phyloP scores from a whole-genome alignment of 1,140 invertebrate genomes.

The Penaeus indicus region DNA sequence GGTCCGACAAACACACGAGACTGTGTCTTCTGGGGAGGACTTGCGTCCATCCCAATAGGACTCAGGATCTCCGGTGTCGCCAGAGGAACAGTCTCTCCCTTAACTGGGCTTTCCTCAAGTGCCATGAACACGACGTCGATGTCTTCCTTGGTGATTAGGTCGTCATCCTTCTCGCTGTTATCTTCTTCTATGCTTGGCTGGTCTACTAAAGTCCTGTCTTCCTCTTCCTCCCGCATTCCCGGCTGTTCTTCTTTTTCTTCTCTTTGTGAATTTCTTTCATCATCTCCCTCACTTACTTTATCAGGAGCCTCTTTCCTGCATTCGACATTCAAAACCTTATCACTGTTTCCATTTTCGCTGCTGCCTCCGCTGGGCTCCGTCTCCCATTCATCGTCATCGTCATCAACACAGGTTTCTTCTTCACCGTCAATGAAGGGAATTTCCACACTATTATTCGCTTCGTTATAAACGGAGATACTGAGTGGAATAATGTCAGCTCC shows the following conservation, averaged over 20 bases:
- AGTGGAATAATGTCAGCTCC: too few relatives aligned
- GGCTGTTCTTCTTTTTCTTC: neutral
- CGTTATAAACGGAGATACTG: neutral
- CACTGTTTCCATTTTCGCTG: slow-evolving; percentile 16
- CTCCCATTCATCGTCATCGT: slow-evolving; percentile 58
- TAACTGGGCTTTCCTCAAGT: slow-evolving; percentile 38
- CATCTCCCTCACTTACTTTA: neutral
- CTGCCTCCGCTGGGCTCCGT: slow-evolving; percentile 43
- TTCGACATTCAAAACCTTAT: neutral
- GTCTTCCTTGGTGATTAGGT: slow-evolving; percentile 40
- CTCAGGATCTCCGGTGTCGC: too few relatives aligned
- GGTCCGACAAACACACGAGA: too few relatives aligned
- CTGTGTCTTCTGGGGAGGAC: too few relatives aligned
- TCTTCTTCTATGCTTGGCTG: slow-evolving; percentile 8
- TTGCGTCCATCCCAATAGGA: too few relatives aligned
- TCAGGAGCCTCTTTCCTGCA: neutral
- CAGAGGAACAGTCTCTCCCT: neutral
- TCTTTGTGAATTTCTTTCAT: neutral
- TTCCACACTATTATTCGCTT: neutral
- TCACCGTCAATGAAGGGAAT: neutral
- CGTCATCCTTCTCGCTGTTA: slow-evolving; percentile 29
- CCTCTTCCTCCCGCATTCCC: neutral
- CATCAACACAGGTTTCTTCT: neutral
- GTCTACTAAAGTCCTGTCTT: neutral
- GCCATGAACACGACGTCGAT: slow-evolving; percentile 41